A percentile compares a stretch with the other conserved stretches of the same genome.
Conservation (phyloP, 2,888 invertebrate species). For the Macrophya alboannulata region DNA sequence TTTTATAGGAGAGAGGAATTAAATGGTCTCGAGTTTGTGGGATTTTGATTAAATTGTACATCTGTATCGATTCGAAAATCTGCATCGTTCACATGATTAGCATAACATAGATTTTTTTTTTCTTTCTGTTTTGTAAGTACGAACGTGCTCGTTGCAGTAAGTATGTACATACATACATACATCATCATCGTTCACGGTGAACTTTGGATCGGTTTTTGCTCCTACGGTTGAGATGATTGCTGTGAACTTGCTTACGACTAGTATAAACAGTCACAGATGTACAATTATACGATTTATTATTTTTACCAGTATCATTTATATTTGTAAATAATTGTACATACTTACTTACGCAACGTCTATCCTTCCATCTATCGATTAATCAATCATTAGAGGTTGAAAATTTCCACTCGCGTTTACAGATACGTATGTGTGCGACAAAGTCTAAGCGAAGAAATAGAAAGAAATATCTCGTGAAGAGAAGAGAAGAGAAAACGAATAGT, state of each 20-base stretch:
- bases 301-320: neutral
- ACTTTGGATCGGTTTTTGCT: conserved; percentile 9
- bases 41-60: no score
- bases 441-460: neutral
- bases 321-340: neutral
- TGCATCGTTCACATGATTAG: no score
- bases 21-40: no score
- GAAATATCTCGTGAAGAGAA: neutral
- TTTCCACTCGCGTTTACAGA: neutral
- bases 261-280: neutral
- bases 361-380: neutral
- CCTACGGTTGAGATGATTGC: neutral
- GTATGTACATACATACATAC: no score
- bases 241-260: neutral
- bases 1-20: neutral
- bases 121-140: neutral
- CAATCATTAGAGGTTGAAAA: neutral
- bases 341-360: neutral
- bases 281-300: neutral
- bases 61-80: no score
- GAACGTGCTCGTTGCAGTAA: neutral
- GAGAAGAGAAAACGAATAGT: neutral
- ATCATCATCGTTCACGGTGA: neutral
- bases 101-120: no score
- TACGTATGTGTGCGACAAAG: neutral